Evolutionary conservation across 2,113 vertebrate genomes (phyloP), one percentile per base, ranked within the genome.

Genomic region (Galbula dea): DNA sequence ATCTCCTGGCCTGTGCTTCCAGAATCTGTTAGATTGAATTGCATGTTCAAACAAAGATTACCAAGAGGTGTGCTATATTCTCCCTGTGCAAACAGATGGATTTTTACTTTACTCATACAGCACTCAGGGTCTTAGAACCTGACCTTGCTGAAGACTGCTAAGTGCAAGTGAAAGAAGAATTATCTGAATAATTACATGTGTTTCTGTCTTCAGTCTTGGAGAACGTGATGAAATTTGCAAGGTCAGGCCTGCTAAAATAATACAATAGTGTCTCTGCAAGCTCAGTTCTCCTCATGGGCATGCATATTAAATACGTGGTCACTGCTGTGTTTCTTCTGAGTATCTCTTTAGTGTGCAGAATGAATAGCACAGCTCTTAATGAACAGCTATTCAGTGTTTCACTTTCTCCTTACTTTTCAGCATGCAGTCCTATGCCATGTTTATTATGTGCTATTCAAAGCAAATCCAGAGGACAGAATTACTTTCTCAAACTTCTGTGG

Each of bases 361-460:
- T 96, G 96, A 96, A 95, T 96, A 94, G 95, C 6, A 0, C 52
- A 39, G 86, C 86, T 82, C 61, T 86, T 86, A 92, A 86, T 92
- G 95, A 96, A 81, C 95, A 86, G 80, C 95, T 96, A 95, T 96
- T 96, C 96, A 96, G 90, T 93, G 90, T 94, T 96, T 90, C 95
- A 92, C 88, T 96, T 96, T 95, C 92, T 86, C 49, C 94, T 93
- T 52, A 29, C 94, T 96, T 88, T 93, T 96, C 94, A 86, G 86
- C 69, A 52, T 84, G 90, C 92, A 68, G 76, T 81, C 68, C 77
- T 83, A 29, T 72, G 92, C 92, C 49, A 48, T 51, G 57, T 81
- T 88, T 90, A 71, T 85, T 93, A 51, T 68, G 82, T 71, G 80
- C 66, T 57, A 59, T 86, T 94, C 90, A 92, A 71, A 93, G 39